Percentiles rank a stretch among this genome's conserved stretches.
These are phyloP conservation scores for Natrix natrix DNA, from an alignment of 2,797 vertebrate genomes.

Conservation along the genomic window DNA sequence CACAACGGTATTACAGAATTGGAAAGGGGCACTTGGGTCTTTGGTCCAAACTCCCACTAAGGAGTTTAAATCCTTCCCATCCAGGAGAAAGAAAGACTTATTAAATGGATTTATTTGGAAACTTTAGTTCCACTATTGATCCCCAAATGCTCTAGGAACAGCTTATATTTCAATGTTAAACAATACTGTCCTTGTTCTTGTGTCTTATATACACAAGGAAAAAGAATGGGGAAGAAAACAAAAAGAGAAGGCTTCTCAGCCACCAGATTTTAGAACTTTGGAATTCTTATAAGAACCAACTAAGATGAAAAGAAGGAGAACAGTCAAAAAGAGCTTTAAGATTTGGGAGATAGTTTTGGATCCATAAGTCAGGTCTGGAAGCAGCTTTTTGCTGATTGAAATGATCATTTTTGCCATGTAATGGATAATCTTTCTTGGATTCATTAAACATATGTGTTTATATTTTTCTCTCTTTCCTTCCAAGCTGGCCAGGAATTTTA, in stretches of 20 bases:
- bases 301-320: neutral
- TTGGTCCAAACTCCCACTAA: neutral
- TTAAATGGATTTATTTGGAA: neutral
- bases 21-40: neutral
- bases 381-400: neutral
- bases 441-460: neutral
- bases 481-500: slow-evolving; percentile 1
- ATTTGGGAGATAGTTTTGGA: neutral
- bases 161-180: neutral
- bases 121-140: neutral
- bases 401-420: neutral
- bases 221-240: neutral
- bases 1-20: neutral
- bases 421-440: neutral
- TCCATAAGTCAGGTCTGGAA: neutral
- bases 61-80: neutral
- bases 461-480: neutral
- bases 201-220: too few relatives aligned
- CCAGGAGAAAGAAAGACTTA: neutral
- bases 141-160: neutral
- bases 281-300: neutral
- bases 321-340: neutral
- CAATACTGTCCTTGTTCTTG: neutral
- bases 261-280: neutral
- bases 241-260: neutral